Percentiles rank a stretch among this genome's conserved stretches.
Conservation (phyloP, 2,113 vertebrate species). For the Python bivittatus region DNA sequence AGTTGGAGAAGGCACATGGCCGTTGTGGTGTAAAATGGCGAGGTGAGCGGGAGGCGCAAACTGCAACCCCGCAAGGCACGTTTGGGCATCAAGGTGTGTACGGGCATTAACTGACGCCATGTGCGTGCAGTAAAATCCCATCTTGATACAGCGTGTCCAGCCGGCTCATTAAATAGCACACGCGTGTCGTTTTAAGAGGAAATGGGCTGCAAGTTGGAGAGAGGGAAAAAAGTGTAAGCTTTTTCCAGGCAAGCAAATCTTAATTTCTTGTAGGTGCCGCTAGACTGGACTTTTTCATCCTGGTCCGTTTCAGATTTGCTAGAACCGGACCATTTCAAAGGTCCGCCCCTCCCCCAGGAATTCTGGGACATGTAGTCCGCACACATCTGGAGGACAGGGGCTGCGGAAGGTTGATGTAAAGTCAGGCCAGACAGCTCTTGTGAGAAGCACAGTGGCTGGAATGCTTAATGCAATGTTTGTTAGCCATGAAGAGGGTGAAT, state of each 20-base stretch:
- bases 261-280: background rate
- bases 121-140: background rate
- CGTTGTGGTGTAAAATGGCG: background rate
- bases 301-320: background rate
- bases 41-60: background rate
- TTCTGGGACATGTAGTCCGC: background rate
- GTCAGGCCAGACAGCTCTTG: background rate
- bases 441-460: background rate
- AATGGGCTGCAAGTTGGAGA: background rate
- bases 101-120: background rate
- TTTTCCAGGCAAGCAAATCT: background rate
- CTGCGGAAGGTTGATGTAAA: background rate
- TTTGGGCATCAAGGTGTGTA: background rate
- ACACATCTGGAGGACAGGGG: background rate
- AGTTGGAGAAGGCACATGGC: background rate
- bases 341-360: background rate
- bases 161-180: background rate
- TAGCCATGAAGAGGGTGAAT: background rate
- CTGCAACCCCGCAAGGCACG: background rate
- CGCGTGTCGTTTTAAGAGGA: background rate
- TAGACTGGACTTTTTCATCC: background rate
- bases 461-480: background rate
- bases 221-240: background rate
- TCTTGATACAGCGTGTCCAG: background rate
- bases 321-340: background rate